Base-by-base conservation (phyloP, 2,888 invertebrate species). In the Hedya salicella region DNA sequence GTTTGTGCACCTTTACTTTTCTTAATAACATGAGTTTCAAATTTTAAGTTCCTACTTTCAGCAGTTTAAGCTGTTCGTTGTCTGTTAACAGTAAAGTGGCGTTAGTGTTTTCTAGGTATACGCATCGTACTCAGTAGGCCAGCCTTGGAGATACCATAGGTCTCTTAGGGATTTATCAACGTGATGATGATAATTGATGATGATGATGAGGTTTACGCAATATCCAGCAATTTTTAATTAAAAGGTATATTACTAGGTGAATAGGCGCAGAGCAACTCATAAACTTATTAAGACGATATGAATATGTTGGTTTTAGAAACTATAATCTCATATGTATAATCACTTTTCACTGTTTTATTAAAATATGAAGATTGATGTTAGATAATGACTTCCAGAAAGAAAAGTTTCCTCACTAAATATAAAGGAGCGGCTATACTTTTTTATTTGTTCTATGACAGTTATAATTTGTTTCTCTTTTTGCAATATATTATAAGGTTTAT, bases 401-500 rank as follows among this genome's bases (percentile, higher is more conserved):
- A 32, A 46, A 64, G 36, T 65, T 65, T 13, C 36, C 8, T 19
- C 32, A 36, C 50, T 46, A 57, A 57, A 44, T 46, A 42, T 39
- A 53, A n/a, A 25, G 56, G 30, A 16, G 6, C 56, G 13, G 30
- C 13, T 25, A 11, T 49, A 56, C 32, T 56, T 62, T 50, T 56
- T 49, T 67, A 36, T 57, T 67, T 56, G 49, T 56, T 62, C 32
- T 66, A 40, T 48, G 53, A 53, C 54, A 67, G 67, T 62, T 67
- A 56, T 62, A 62, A 67, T 62, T 62, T 62, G 62, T 62, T 62
- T 44, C 21, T 49, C 49, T 56, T 62, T 61, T 61, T 54, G n/a
- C 4, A 48, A 49, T n/a, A 66, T 46, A 60, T n/a, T n/a, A n/a
- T 54, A 54, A 56, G 36, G 46, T 59, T 78, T 73, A 76, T 73